A percentile compares a stretch with the other conserved stretches of the same genome.
phyloP scores from a whole-genome alignment of 2,797 vertebrate genomes.

The Propithecus perrieri region DNA sequence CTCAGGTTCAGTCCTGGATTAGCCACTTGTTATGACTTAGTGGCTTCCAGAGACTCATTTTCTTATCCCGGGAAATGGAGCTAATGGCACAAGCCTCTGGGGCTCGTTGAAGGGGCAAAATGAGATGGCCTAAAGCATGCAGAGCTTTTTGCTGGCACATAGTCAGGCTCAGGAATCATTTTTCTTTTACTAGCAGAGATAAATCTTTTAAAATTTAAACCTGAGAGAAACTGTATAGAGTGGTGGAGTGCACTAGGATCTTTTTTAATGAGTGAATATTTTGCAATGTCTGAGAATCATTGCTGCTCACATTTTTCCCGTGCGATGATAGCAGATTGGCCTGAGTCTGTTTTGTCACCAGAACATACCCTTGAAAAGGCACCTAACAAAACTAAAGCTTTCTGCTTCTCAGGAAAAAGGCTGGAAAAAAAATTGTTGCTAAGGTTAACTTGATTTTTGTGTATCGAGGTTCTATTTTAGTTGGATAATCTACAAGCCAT shows the following conservation, averaged over 20 bases:
- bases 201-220: slow-evolving; percentile 4
- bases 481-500: neutral
- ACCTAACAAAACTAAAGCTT: neutral
- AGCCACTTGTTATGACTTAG: neutral
- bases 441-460: neutral
- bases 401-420: neutral
- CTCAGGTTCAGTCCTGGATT: neutral
- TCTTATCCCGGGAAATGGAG: neutral
- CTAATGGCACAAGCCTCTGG: neutral
- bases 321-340: neutral
- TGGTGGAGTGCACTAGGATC: neutral
- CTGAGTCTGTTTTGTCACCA: neutral
- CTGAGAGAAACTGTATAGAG: neutral
- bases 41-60: neutral
- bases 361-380: neutral
- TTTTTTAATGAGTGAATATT: neutral
- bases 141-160: neutral
- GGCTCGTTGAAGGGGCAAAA: neutral
- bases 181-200: slow-evolving; percentile 9
- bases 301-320: neutral
- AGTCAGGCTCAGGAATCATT: slow-evolving; percentile 11
- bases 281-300: neutral
- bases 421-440: neutral
- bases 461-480: slow-evolving; percentile 25
- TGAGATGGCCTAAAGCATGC: neutral